Base-by-base conservation (phyloP, 2,888 invertebrate genomes). In the Tryphoninae sp. region DNA sequence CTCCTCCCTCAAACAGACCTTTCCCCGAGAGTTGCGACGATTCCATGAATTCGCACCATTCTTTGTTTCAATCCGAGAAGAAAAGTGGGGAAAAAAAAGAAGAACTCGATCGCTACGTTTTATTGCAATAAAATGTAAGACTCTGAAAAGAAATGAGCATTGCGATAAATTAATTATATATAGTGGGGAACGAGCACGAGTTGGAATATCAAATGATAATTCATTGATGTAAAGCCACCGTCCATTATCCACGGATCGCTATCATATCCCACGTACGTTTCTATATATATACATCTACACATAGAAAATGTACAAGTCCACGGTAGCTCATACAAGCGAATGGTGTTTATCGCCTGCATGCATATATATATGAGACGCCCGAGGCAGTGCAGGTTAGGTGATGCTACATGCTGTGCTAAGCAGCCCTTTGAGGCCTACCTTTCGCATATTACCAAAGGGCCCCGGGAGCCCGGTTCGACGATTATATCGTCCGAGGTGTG, bases 351-450 rank as follows among this genome's bases (percentile, higher is more conserved):
- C 62, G 51, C 22, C 45, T 45, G 13, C 11, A 13, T 45, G 2
- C 11, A 45, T 45, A 45, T 45, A 45, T 45, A 45, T 13, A 45
- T 45, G 64, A 58, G 59, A 55, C 68, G 78, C 81, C 79, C 68
- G 55, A 23, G 79, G 81, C 73, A 49, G 55, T 45, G 33, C 33
- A 53, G 61, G 75, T 67, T 72, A 40, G 72, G 62, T 64, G 68
- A 73, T 68, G 62, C 22, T 79, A 62, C 22, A 71, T 33, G 81
- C 78, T 75, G 72, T 79, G 74, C 51, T 58, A 79, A 82, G 79
- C 82, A 79, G 79, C 79, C 82, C 82, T 82, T 82, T 82, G 82
- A 82, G 82, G 82, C 82, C 79, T 79, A 79, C 82, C 73, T 82
- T 82, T 73, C 73, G 68, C 68, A 62, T 82, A 82, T 82, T 73